These are phyloP conservation scores for Emys orbicularis DNA, from an alignment of 2,797 vertebrate species.

Conservation along the genomic window DNA sequence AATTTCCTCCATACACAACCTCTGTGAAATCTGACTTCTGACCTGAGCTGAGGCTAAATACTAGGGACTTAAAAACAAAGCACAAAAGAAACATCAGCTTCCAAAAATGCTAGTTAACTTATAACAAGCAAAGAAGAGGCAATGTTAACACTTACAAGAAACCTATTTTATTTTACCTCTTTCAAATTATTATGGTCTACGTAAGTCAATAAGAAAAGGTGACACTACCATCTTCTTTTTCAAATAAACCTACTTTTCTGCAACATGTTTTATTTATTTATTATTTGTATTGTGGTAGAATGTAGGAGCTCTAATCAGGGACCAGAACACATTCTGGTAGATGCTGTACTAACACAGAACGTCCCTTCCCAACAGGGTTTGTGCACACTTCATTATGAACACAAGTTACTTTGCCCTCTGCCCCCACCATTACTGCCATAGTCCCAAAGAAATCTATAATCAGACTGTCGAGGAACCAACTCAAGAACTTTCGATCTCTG, in stretches of 20 bases:
- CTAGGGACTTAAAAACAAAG: not conserved
- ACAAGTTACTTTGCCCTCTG: not conserved
- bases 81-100: not conserved
- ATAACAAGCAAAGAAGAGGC: not conserved
- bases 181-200: not conserved
- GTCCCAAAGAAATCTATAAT: not conserved
- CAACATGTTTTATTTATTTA: not conserved
- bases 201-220: not conserved
- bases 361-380: not conserved
- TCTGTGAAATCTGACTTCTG: not conserved
- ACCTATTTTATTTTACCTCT: not conserved
- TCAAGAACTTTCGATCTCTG: not conserved
- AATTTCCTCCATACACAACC: not conserved
- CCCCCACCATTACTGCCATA: not conserved
- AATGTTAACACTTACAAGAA: not conserved
- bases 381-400: not conserved
- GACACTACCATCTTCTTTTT: not conserved
- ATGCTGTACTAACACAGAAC: not conserved
- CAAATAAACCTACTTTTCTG: not conserved
- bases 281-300: not conserved
- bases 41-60: not conserved
- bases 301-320: not conserved
- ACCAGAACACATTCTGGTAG: not conserved
- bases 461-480: not conserved
- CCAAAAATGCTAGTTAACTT: conserved; percentile 7